Evolutionary conservation across 2,113 vertebrate species (phyloP).

Genomic region (Tursiops truncatus): DNA sequence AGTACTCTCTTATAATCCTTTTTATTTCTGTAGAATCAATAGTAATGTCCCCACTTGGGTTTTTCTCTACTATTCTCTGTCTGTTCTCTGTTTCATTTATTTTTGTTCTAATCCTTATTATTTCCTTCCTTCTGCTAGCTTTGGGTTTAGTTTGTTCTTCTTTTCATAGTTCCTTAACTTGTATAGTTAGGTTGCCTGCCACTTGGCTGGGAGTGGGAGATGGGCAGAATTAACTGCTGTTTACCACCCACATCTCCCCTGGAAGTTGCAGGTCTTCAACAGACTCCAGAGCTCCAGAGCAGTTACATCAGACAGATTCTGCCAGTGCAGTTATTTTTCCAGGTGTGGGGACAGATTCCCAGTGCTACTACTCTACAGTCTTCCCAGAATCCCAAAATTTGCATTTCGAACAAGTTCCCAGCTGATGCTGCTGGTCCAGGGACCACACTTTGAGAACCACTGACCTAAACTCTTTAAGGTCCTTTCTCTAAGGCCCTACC

Average conservation of each 20-base stretch:
- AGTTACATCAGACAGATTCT: background rate
- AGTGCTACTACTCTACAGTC: fast-evolving
- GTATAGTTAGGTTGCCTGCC: background rate
- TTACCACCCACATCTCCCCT: background rate
- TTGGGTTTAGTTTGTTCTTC: background rate
- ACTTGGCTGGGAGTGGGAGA: background rate
- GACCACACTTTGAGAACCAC: background rate
- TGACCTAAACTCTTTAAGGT: background rate
- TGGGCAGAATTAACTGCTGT: background rate
- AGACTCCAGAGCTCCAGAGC: background rate
- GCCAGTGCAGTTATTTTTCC: background rate
- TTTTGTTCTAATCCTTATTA: background rate
- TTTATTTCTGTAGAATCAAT: background rate
- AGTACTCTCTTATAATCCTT: background rate
- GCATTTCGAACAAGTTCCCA: background rate
- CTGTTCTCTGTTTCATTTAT: background rate
- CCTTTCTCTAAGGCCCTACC: background rate
- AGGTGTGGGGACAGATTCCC: background rate
- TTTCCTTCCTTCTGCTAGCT: background rate
- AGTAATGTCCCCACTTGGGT: background rate
- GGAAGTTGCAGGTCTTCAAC: background rate
- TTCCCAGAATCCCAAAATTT: background rate
- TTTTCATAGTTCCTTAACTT: background rate
- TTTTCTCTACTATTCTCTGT: background rate
- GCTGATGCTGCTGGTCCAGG: background rate